These are phyloP conservation scores for Oryzias javanicus DNA, from an alignment of 2,113 vertebrate species.

Conservation along the genomic window DNA sequence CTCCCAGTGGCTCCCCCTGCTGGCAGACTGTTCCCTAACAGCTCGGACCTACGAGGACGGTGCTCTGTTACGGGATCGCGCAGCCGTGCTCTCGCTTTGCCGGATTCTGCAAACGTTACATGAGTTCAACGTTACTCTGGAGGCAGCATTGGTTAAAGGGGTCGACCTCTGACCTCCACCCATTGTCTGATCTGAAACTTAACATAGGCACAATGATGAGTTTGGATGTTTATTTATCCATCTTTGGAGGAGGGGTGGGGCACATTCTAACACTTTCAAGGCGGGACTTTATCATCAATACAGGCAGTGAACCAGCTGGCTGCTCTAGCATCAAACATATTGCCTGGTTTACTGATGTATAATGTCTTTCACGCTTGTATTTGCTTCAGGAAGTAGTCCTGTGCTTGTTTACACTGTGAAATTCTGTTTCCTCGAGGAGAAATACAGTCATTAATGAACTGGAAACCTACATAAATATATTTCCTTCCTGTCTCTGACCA, in stretches of 20 bases:
- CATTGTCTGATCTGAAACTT: neutral
- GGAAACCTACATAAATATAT: conserved; percentile 35
- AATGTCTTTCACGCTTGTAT: conserved; percentile 50
- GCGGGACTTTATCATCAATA: conserved; percentile 33
- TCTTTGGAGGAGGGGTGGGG: neutral
- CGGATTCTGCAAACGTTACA: conserved; percentile 88
- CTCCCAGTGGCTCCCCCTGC: conserved; percentile 89
- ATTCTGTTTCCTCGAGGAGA: conserved; percentile 45
- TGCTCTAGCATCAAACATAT: conserved; percentile 42
- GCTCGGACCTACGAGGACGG: conserved; percentile 89
- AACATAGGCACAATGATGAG: conserved; percentile 8
- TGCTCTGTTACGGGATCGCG: conserved; percentile 87
- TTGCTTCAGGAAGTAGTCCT: conserved; percentile 60
- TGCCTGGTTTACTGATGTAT: conserved; percentile 61
- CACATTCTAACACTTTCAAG: conserved; percentile 25
- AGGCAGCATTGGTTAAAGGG: conserved; percentile 92
- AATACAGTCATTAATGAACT: conserved; percentile 33
- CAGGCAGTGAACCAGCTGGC: conserved; percentile 25
- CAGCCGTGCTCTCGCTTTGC: conserved; percentile 86
- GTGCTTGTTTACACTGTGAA: conserved; percentile 72
- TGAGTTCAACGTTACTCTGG: conserved; percentile 90
- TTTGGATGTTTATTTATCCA: conserved; percentile 29
- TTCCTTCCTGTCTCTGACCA: conserved; percentile 35
- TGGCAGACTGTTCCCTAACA: conserved; percentile 86
- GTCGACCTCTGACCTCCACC: conserved; percentile 84